Evolutionary conservation across 2,888 invertebrate genomes (phyloP).

Genomic region (Ichneumoninae sp.): DNA sequence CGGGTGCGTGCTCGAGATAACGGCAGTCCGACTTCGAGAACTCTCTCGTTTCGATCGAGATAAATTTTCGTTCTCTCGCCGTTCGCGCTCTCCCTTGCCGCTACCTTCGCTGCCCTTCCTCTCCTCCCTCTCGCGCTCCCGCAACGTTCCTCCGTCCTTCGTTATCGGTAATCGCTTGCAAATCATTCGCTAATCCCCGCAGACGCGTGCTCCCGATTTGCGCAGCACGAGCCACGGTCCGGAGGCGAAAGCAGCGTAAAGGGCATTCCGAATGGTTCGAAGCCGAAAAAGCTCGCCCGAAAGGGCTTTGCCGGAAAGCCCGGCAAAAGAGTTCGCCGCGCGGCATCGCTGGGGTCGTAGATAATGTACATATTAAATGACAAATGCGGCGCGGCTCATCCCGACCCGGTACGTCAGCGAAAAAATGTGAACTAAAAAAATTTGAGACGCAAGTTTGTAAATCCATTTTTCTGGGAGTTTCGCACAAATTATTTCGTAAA

Average conservation of each 20-base stretch:
- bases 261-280: background rate
- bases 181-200: slow-evolving; percentile 79
- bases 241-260: background rate
- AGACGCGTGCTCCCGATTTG: slow-evolving; percentile 66
- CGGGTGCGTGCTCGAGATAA: slow-evolving; percentile 73
- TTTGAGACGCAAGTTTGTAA: too few species aligned
- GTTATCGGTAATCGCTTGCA: slow-evolving; percentile 79
- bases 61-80: slow-evolving; percentile 75
- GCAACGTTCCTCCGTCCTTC: slow-evolving; percentile 72
- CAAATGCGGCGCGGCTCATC: background rate
- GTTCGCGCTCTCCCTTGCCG: slow-evolving; percentile 27
- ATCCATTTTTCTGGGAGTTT: too few species aligned
- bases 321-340: background rate
- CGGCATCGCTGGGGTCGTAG: background rate
- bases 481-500: too few species aligned
- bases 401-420: background rate
- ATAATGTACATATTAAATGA: slow-evolving; percentile 1
- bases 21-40: slow-evolving; percentile 66
- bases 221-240: background rate
- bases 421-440: background rate
- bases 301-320: background rate
- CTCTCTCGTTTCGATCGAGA: slow-evolving; percentile 76
- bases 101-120: slow-evolving; percentile 12
- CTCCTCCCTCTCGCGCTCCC: background rate
- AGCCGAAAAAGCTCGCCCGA: background rate